These are phyloP conservation scores for Crenichthys baileyi DNA, from an alignment of 2,797 vertebrate species.

Conservation along the genomic window DNA sequence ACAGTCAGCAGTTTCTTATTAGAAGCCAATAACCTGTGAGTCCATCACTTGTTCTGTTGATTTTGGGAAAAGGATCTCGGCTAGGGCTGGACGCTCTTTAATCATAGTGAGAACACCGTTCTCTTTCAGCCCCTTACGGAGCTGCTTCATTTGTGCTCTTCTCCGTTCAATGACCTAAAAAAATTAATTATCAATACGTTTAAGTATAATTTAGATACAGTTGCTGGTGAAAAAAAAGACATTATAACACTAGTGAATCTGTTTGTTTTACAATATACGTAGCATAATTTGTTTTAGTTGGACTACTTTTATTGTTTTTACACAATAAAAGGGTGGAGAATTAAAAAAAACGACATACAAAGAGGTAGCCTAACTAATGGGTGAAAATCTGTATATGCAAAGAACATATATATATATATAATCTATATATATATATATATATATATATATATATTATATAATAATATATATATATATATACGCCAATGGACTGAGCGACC, in stretches of 20 bases:
- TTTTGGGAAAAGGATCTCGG: background rate
- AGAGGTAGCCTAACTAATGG: too few species aligned
- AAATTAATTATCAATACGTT: background rate
- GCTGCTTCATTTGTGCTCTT: background rate
- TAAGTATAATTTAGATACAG: background rate
- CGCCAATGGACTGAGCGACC: too few species aligned
- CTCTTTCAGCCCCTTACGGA: background rate
- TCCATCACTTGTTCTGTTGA: background rate
- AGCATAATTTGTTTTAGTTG: too few species aligned
- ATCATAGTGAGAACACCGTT: background rate
- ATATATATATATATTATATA: too few species aligned
- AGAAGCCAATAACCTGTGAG: constrained; percentile 2
- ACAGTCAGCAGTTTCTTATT: background rate
- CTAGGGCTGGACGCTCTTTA: background rate
- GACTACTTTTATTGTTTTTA: too few species aligned
- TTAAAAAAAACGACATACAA: background rate
- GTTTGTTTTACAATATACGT: too few species aligned
- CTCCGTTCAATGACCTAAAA: constrained; percentile 3
- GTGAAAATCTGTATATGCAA: too few species aligned
- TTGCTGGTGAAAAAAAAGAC: background rate
- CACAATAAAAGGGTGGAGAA: too few species aligned
- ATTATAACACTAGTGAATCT: background rate
- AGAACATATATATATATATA: too few species aligned
- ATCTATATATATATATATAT: too few species aligned
- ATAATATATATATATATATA: too few species aligned